These are phyloP conservation scores for Leucophenga varia DNA, from an alignment of 1,140 invertebrate genomes.

Conservation along the genomic window DNA sequence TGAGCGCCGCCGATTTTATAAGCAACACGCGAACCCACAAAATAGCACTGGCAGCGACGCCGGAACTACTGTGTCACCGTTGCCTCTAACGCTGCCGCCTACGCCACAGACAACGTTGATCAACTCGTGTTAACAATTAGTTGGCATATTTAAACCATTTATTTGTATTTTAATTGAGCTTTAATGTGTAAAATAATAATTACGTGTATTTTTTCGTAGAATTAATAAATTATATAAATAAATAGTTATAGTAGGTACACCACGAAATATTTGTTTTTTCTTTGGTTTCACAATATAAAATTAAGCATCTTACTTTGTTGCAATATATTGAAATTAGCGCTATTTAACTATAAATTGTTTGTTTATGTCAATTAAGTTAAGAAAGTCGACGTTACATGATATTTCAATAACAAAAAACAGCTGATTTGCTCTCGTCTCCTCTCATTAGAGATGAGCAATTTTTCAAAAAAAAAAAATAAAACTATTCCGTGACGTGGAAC, in stretches of 20 bases:
- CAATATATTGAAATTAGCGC: slow-evolving; percentile 10
- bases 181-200: slow-evolving; percentile 26
- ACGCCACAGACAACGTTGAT: slow-evolving; percentile 28
- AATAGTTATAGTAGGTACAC: slow-evolving; percentile 1
- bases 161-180: slow-evolving; percentile 28
- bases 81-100: slow-evolving; percentile 18
- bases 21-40: neutral
- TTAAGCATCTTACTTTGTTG: slow-evolving; percentile 12
- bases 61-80: too few species aligned
- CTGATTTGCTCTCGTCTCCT: too few species aligned
- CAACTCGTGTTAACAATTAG: slow-evolving; percentile 42
- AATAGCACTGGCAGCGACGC: slow-evolving; percentile 11
- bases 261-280: slow-evolving; percentile 18
- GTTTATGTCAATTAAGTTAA: too few species aligned
- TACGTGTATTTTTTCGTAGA: neutral
- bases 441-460: too few species aligned
- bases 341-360: slow-evolving; percentile 30
- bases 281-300: slow-evolving; percentile 10
- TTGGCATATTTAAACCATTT: slow-evolving; percentile 3
- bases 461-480: too few species aligned
- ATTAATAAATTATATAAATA: too few species aligned
- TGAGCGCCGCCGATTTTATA: slow-evolving; percentile 7
- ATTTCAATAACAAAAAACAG: too few species aligned
- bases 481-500: too few species aligned
- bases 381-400: too few species aligned